Evolutionary conservation across 1,140 invertebrate species (phyloP), one percentile per base, ranked within the genome.

Genomic region (Armadillidium nasatum): DNA sequence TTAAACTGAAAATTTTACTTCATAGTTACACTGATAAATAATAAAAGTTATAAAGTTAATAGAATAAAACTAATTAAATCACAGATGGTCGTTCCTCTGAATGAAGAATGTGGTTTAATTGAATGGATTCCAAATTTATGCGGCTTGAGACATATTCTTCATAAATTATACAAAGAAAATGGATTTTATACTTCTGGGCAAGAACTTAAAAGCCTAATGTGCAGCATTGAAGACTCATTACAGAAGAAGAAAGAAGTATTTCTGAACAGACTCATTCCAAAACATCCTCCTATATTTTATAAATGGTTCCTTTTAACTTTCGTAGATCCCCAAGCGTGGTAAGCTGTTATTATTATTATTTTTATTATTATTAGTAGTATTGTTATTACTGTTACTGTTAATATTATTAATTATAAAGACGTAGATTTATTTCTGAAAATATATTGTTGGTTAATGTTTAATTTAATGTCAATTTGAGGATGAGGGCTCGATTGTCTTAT

Each of bases 51-150:
- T 33, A 33, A 33, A 33, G 6, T 1, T 3, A 33, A 6, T 33
- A 33, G 6, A 33, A 33, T 33, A 33, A 33, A 33, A 33, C 6
- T 33, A 6, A 33, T 33, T 6, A 33, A 33, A 33, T 33, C 1
- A 33, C 72, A 82, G 79, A 50, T 72, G 50, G 79, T 81, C n/a
- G 79, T 94, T n/a, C 95, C 96, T 0, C 86, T 99, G 22, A 95
- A 95, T 83, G 94, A 97, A 85, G 91, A 94, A 82, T 96, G 95
- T 84, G 97, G 97, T 0, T 84, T 99, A 15, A 91, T 99, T 67
- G 95, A 99, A 85, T 99, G 96, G 95, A 88, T 99, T 22, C 90
- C 91, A 0, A 94, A 98, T 86, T 88, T 98, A 10, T 84, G 90
- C 15, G 91, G 93, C 0, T 87, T 96, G 10, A 88, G 95, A 44